phyloP scores from a whole-genome alignment of 2,888 invertebrate species.

The Rambutsinella grinnellia region DNA sequence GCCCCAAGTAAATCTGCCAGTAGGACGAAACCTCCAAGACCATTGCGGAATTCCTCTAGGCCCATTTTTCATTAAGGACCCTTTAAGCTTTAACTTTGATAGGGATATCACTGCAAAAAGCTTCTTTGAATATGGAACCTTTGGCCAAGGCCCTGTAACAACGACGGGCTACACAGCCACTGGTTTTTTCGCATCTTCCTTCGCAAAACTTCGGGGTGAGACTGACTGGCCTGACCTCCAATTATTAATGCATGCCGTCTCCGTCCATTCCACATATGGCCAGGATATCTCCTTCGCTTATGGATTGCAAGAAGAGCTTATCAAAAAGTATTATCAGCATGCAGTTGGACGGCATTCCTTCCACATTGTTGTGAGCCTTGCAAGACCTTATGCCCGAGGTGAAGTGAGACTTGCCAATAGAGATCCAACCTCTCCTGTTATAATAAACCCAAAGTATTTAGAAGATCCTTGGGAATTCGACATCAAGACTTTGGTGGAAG shows the following conservation, averaged over 20 bases:
- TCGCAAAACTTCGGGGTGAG: slow-evolving; percentile 11
- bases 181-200: slow-evolving; percentile 40
- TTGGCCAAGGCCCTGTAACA: slow-evolving; percentile 47
- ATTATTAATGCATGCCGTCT: slow-evolving; percentile 37
- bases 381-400: slow-evolving; percentile 40
- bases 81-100: slow-evolving; percentile 26
- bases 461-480: slow-evolving; percentile 32
- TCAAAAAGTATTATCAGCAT: slow-evolving; percentile 39
- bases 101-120: slow-evolving; percentile 39
- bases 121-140: slow-evolving; percentile 39
- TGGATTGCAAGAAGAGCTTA: slow-evolving; percentile 23
- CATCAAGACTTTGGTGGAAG: slow-evolving; percentile 43
- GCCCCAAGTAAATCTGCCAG: slow-evolving; percentile 18
- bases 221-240: slow-evolving; percentile 52
- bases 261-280: slow-evolving; percentile 33
- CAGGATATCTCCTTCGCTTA: slow-evolving; percentile 43
- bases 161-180: slow-evolving; percentile 43
- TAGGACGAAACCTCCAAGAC: slow-evolving; percentile 56
- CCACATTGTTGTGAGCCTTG: slow-evolving; percentile 27
- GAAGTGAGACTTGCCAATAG: slow-evolving; percentile 22
- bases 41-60: slow-evolving; percentile 45
- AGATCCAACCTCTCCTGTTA: slow-evolving; percentile 18
- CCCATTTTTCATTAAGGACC: slow-evolving; percentile 54
- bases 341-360: slow-evolving; percentile 51
- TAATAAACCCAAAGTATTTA: slow-evolving; percentile 52